A percentile compares a stretch with the other conserved stretches of the same genome.
Evolutionary conservation across 2,113 vertebrate species (phyloP).

Genomic region (Cyprinodon variegatus): DNA sequence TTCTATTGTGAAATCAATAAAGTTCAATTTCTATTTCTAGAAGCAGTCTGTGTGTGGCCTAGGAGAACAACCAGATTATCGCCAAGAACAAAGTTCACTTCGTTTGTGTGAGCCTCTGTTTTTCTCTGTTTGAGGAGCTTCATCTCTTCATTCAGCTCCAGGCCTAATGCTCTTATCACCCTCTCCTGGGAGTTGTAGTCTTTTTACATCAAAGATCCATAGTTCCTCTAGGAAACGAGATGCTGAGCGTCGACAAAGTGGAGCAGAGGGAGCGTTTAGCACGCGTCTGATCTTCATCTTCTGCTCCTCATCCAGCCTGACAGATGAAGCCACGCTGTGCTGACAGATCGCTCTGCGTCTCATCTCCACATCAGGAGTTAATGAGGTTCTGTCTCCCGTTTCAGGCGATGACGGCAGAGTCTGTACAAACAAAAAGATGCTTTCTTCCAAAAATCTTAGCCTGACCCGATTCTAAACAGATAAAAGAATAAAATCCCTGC

Average conservation of each 20-base stretch:
- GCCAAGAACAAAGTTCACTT: no score
- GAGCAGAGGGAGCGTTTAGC: constrained; percentile 9
- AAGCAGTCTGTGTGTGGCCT: no score
- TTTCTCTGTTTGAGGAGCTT: no score
- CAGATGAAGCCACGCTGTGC: not conserved
- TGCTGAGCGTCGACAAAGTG: not conserved
- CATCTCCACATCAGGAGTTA: constrained; percentile 5
- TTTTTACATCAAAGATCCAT: constrained; percentile 27
- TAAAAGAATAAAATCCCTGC: no score
- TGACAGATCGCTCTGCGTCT: not conserved
- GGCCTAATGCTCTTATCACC: not conserved
- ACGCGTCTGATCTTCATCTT: not conserved
- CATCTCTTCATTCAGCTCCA: no score
- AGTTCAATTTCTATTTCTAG: no score
- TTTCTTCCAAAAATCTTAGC: no score
- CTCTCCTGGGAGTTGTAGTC: constrained; percentile 41
- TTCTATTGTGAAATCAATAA: not conserved
- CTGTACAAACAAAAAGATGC: no score
- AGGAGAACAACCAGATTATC: no score
- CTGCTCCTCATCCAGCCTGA: constrained; percentile 5
- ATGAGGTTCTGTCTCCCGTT: not conserved
- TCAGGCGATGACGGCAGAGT: no score
- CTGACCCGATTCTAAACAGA: no score
- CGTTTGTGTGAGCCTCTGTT: no score
- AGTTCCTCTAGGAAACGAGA: not conserved